Conservation (phyloP, 2,797 vertebrate species). For the Anguilla pacifica region DNA sequence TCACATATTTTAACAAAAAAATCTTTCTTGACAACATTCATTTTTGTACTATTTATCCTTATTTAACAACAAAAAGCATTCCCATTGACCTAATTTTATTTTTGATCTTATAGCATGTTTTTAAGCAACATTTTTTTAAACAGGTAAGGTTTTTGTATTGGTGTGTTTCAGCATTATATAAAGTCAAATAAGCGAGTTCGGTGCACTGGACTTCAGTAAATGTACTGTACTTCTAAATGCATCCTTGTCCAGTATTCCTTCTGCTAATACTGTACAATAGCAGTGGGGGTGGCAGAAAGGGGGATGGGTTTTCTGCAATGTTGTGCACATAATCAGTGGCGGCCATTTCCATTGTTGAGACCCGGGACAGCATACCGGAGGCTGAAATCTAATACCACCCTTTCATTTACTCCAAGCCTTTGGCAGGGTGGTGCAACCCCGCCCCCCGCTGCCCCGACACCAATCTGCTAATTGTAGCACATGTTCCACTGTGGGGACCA, state of each 20-base stretch:
- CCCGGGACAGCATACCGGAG: neutral
- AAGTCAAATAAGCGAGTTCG: neutral
- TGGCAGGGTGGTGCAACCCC: neutral
- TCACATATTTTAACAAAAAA: neutral
- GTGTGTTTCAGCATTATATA: neutral
- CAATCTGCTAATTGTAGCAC: neutral
- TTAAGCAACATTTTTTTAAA: neutral
- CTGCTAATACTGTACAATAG: neutral
- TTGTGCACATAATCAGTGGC: neutral
- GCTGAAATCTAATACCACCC: conserved; percentile 19
- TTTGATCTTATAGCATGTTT: neutral
- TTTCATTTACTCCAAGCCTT: conserved; percentile 7
- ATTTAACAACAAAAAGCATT: neutral
- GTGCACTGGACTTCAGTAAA: neutral
- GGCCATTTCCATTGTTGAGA: neutral
- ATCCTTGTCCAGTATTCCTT: neutral
- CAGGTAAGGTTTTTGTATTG: neutral
- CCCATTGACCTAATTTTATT: neutral
- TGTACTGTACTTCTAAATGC: neutral
- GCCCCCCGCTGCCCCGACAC: neutral
- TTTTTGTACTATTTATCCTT: neutral
- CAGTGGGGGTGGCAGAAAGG: neutral
- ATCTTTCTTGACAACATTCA: neutral
- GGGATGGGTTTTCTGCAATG: neutral
- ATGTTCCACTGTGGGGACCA: conserved; percentile 3